phyloP scores from a whole-genome alignment of 2,113 vertebrate genomes.

The Vimba vimba region DNA sequence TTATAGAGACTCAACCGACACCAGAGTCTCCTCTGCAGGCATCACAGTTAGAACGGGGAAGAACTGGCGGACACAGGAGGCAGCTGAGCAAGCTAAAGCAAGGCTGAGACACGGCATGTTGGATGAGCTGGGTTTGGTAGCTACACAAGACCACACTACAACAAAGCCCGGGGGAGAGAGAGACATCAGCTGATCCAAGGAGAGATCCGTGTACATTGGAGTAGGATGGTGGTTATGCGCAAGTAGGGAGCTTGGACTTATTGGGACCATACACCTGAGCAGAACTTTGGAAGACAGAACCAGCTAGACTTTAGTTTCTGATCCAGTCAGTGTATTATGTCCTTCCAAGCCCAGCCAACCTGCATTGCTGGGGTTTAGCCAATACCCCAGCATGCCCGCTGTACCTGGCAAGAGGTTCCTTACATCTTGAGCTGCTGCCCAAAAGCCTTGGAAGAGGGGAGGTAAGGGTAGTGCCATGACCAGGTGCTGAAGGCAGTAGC shows the following conservation, averaged over 20 bases:
- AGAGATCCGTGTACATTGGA: background rate
- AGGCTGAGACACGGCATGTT: background rate
- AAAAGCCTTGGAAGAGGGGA: background rate
- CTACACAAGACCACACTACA: too few species aligned
- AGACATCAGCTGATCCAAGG: background rate
- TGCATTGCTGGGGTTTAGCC: background rate
- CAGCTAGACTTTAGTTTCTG: constrained; percentile 5
- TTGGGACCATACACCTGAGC: too few species aligned
- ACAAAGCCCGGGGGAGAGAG: background rate
- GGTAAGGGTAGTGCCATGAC: background rate
- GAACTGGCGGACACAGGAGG: too few species aligned
- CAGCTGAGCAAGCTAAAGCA: too few species aligned
- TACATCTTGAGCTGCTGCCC: background rate
- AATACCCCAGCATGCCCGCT: background rate
- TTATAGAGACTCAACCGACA: too few species aligned
- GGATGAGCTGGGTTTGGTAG: background rate
- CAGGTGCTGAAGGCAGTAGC: too few species aligned
- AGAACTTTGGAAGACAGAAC: background rate
- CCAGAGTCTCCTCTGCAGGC: too few species aligned
- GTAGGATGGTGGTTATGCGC: background rate
- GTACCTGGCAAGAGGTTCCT: background rate
- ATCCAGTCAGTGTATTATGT: constrained; percentile 5
- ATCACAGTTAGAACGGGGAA: too few species aligned
- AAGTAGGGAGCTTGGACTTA: too few species aligned
- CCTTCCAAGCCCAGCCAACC: constrained; percentile 3